Evolutionary conservation across 2,888 invertebrate genomes (phyloP), one percentile per base, ranked within the genome.

Genomic region (Andrena trimmerana): DNA sequence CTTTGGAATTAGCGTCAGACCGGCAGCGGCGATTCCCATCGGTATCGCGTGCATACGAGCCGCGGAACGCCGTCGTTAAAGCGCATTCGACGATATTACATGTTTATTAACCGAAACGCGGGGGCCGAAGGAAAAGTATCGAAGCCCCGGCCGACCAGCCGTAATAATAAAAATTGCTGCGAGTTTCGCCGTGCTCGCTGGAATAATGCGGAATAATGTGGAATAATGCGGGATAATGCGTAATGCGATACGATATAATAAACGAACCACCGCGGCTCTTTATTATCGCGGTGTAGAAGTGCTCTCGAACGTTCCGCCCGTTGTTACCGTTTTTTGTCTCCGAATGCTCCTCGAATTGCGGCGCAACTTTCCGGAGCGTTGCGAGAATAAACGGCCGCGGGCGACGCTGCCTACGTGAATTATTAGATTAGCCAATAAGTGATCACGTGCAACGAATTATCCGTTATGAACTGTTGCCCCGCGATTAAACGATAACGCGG

Each of bases 1-100:
- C 89, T 89, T 86, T 81, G 84, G 86, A 85, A 88, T 86, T 84
- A 88, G 81, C 83, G 78, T 69, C 50, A 72, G 31, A 79, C 29
- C 68, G 24, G 48, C 29, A 20, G 57, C 70, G 3, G n/a, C 66
- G 54, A 29, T 54, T 33, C 33, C 52, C n/a, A 10, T 36, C 27
- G 6, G 59, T 68, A 73, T 73, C 81, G 76, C 85, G 72, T 67
- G 83, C 75, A 71, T 78, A 65, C 76, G 29, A n/a, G 20, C 62
- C 67, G 57, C 52, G 78, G 42, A 36, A 29, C 27, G 48, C 13
- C 50, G 67, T 57, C 62, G 74, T 68, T 65, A 59, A 83, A 78
- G 57, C 81, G 54, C 78, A 67, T 78, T 71, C 78, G 82, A 59
- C 72, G 54, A 68, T 82, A 85, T 85, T 74, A 87, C 85, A 87